A percentile compares a stretch with the other conserved stretches of the same genome.
Evolutionary conservation across 2,797 vertebrate species (phyloP).

Genomic region (Artibeus lituratus): DNA sequence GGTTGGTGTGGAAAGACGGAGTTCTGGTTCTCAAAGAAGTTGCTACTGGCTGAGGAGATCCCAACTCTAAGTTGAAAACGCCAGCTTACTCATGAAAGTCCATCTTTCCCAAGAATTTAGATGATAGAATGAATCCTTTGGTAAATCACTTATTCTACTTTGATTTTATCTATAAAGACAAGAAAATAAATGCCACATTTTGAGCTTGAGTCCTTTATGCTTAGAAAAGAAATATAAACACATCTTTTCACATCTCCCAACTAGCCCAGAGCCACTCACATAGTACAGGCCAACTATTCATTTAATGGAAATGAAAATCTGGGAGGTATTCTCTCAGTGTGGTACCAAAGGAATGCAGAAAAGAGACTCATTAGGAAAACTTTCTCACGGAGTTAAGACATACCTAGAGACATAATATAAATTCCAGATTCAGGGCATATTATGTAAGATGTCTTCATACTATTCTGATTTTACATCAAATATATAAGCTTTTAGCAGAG

Average conservation of each 20-base stretch:
- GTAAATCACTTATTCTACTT: neutral
- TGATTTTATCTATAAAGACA: neutral
- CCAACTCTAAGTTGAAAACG: neutral
- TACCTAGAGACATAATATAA: neutral
- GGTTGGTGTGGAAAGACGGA: neutral
- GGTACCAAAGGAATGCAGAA: slow-evolving; percentile 11
- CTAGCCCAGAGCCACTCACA: neutral
- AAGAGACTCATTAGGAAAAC: neutral
- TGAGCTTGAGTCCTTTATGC: neutral
- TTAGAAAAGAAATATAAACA: neutral
- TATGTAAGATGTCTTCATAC: neutral
- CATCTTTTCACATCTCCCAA: neutral
- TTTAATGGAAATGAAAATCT: neutral
- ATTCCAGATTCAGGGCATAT: neutral
- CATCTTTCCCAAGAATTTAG: neutral
- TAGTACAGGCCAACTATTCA: neutral
- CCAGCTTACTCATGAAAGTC: neutral
- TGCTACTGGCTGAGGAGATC: neutral
- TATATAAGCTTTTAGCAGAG: neutral
- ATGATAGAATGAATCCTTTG: neutral
- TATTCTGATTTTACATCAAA: neutral
- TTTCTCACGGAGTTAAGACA: neutral
- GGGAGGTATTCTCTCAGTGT: neutral
- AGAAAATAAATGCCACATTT: neutral
- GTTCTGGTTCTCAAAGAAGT: neutral